These are phyloP conservation scores for Agrilus cyanescens DNA, from an alignment of 2,888 invertebrate genomes.

Conservation along the genomic window DNA sequence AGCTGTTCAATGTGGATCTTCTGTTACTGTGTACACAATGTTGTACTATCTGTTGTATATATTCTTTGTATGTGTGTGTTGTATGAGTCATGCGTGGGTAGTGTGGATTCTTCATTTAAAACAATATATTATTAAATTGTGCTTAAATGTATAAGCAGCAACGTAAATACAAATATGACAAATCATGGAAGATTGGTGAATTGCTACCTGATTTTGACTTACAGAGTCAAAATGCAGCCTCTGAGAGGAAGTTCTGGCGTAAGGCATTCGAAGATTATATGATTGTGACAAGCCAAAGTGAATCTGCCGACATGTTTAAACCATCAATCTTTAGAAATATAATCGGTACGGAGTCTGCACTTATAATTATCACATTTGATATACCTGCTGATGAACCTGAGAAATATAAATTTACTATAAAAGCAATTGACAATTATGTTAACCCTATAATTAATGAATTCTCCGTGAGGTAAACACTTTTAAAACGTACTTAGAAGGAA, in stretches of 20 bases:
- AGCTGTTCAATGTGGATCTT: too few relatives aligned
- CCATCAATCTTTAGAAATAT: conserved; percentile 16
- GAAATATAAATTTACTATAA: conserved; percentile 9
- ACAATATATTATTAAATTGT: too few relatives aligned
- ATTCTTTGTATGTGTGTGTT: too few relatives aligned
- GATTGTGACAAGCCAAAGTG: conserved; percentile 15
- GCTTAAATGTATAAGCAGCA: too few relatives aligned
- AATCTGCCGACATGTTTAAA: conserved; percentile 12
- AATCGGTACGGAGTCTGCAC: conserved; percentile 13
- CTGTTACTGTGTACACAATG: too few relatives aligned
- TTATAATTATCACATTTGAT: conserved; percentile 11
- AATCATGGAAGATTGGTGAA: conserved; percentile 6
- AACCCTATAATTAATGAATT: conserved; percentile 17
- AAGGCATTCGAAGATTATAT: conserved; percentile 14
- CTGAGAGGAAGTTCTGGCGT: conserved; percentile 18
- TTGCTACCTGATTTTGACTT: conserved; percentile 15
- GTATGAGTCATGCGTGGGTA: too few relatives aligned
- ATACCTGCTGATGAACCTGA: not conserved
- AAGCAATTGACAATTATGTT: conserved; percentile 14
- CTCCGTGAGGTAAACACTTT: conserved; percentile 17
- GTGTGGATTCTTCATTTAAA: too few relatives aligned
- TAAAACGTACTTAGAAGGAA: conserved; percentile 15
- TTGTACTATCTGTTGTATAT: too few relatives aligned
- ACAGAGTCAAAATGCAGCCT: conserved; percentile 15
- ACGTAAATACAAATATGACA: conserved; percentile 7